Conservation (phyloP, 2,888 invertebrate genomes). For the Ptychoptera contaminata region DNA sequence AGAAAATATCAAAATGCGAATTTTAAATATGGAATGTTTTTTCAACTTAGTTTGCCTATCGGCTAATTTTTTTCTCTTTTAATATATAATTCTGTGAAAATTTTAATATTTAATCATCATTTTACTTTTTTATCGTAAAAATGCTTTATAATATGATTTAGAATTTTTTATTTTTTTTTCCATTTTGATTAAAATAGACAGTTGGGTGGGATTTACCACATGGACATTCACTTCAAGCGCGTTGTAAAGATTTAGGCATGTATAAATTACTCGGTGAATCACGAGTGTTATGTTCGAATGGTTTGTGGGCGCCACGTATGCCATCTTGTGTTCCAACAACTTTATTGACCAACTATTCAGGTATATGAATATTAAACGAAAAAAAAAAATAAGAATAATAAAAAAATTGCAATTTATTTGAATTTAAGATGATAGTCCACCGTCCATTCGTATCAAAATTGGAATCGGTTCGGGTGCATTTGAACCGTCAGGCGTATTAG, state of each 20-base stretch:
- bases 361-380: constrained; percentile 30
- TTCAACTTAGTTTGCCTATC: background rate
- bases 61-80: background rate
- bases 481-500: constrained; percentile 61
- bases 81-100: background rate
- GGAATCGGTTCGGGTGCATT: constrained; percentile 66
- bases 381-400: background rate
- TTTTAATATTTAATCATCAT: background rate
- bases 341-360: constrained; percentile 70
- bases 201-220: constrained; percentile 56
- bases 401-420: constrained; percentile 4
- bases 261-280: constrained; percentile 71
- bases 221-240: constrained; percentile 55
- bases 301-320: constrained; percentile 58
- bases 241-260: constrained; percentile 67
- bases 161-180: constrained; percentile 11
- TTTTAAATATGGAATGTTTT: background rate
- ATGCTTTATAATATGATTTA: background rate
- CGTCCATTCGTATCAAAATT: constrained; percentile 60
- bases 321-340: constrained; percentile 80
- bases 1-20: background rate
- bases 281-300: constrained; percentile 63
- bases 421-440: constrained; percentile 59
- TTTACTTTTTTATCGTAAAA: no score
- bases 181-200: constrained; percentile 24